phyloP scores from a whole-genome alignment of 2,113 vertebrate species.

The Podocnemis expansa region DNA sequence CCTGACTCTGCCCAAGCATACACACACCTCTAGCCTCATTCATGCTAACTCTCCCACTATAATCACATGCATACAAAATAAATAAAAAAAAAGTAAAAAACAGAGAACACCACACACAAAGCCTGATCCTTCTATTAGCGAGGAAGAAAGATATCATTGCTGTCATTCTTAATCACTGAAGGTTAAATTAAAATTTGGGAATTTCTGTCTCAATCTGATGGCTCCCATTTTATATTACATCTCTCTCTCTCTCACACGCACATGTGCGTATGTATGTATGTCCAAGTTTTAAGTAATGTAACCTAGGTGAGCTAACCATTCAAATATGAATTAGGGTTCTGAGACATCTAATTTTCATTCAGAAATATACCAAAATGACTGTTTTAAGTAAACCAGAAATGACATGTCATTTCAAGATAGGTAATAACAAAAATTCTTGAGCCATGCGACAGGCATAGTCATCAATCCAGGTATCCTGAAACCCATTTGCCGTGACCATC shows the following conservation, averaged over 20 bases:
- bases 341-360: background rate
- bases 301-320: background rate
- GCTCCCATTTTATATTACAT: background rate
- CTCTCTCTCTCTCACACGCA: background rate
- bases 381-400: background rate
- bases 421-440: constrained; percentile 10
- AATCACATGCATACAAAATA: background rate
- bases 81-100: background rate
- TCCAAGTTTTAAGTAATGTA: background rate
- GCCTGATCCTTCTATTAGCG: background rate
- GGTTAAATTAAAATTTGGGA: background rate
- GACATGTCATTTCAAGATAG: background rate
- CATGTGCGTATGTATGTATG: too few species aligned
- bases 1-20: background rate
- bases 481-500: background rate
- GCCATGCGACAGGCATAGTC: background rate
- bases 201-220: background rate
- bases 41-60: background rate
- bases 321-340: background rate
- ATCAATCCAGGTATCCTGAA: background rate
- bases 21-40: background rate
- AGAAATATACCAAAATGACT: background rate
- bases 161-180: background rate
- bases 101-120: background rate
- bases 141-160: background rate